Base-by-base conservation (phyloP, 2,797 vertebrate genomes). In the Clamator glandarius region DNA sequence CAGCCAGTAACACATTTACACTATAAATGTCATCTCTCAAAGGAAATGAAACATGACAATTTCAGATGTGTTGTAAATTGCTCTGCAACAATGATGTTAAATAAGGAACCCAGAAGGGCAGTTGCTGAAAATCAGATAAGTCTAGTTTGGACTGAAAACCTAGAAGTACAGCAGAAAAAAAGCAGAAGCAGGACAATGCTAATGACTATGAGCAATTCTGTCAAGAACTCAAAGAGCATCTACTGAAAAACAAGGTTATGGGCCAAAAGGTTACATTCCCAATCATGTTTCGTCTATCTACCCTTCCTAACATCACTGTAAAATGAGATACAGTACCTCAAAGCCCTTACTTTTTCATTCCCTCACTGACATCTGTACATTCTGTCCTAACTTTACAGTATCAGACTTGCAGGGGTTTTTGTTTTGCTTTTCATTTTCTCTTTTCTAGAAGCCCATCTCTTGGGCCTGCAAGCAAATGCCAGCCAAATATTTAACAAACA, bases 1-100 rank as follows among this genome's bases (percentile, higher is more conserved):
- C 31, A 85, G 52, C 41, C 42, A 84, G 54, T n/a, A 93, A 51
- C 72, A 90, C 33, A 87, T 93, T 87, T 89, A 85, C 84, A 73
- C 61, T 63, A 64, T 16, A 91, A 88, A 85, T 70, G 69, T 75
- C 63, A 90, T 58, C 46, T 89, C 70, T 92, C 79, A 92, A 93
- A 91, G 17, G 23, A 94, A 96, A 89, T 59, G 64, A 80, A 72
- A 62, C 19, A 48, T 39, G 69, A 90, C 61, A 78, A 48, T 64
- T 83, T 80, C 74, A 69, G 64, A 68, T 23, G 14, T 46, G 25
- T 24, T 83, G 82, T 73, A 93, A 96, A 96, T 91, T 87, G 35
- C 59, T 84, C 59, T 78, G 51, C 55, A 72, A 25, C 11, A 3
- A 58, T 52, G 66, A 12, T 6, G 7, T 78, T 89, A 83, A 92